phyloP scores from a whole-genome alignment of 2,797 vertebrate species.

The Merluccius polli region DNA sequence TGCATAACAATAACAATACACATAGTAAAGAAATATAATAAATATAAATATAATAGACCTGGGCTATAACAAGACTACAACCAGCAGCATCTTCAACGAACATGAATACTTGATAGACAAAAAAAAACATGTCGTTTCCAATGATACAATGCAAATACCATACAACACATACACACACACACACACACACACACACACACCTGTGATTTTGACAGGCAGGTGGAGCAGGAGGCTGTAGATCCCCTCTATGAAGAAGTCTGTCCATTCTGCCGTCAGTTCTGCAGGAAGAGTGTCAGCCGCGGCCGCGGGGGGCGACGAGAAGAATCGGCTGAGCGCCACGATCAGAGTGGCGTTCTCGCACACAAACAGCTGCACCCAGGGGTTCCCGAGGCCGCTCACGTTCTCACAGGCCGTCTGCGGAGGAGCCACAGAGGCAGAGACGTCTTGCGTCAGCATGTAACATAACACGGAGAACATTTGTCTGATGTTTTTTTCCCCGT shows the following conservation, averaged over 20 bases:
- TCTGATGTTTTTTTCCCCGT: neutral
- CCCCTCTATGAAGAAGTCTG: constrained; percentile 90
- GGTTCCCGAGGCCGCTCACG: constrained; percentile 72
- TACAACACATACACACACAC: neutral
- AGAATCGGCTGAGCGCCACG: constrained; percentile 79
- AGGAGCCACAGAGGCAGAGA: neutral
- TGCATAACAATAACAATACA: too few relatives aligned
- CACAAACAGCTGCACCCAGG: constrained; percentile 86
- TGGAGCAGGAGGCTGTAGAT: constrained; percentile 87
- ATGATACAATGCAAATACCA: neutral
- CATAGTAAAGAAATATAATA: too few relatives aligned
- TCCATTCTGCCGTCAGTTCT: constrained; percentile 86
- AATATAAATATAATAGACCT: too few relatives aligned
- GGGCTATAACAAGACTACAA: neutral
- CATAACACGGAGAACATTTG: neutral
- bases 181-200: constrained; percentile 57
- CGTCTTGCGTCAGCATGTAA: neutral
- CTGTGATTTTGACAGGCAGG: constrained; percentile 83
- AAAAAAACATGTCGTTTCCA: neutral
- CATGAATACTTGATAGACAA: neutral
- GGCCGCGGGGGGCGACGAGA: constrained; percentile 69
- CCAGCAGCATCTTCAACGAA: neutral
- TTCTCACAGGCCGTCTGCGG: constrained; percentile 82
- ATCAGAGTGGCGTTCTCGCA: constrained; percentile 83
- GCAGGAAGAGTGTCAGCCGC: constrained; percentile 73